These are phyloP conservation scores for Amniataba percoides DNA, from an alignment of 2,797 vertebrate species.

Conservation along the genomic window DNA sequence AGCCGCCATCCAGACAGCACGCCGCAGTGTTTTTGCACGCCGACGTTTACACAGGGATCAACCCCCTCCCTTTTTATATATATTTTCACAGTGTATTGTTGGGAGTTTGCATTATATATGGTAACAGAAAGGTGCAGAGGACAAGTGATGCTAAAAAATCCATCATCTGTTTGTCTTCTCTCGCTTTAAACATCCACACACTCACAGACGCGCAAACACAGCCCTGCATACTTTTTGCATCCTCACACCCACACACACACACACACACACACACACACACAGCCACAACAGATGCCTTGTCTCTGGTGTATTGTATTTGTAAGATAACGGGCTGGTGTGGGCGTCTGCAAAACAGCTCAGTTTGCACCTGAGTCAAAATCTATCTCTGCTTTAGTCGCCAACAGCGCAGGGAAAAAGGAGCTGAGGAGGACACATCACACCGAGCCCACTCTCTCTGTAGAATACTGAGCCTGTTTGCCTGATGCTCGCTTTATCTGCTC, in stretches of 20 bases:
- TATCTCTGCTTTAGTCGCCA: conserved; percentile 76
- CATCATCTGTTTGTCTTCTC: conserved; percentile 50
- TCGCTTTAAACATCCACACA: conserved; percentile 45
- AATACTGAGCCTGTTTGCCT: conserved; percentile 64
- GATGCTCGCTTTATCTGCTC: conserved; percentile 66
- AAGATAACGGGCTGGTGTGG: conserved; percentile 78
- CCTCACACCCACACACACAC: conserved; percentile 28
- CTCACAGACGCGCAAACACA: conserved; percentile 43
- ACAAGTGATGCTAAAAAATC: conserved; percentile 32
- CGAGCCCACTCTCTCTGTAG: conserved; percentile 69
- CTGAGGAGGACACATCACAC: conserved; percentile 75
- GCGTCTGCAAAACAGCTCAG: conserved; percentile 80
- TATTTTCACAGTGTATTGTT: conserved; percentile 11
- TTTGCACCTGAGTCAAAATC: conserved; percentile 85
- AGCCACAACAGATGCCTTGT: conserved; percentile 79
- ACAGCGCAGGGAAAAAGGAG: conserved; percentile 66
- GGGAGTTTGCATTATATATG: conserved; percentile 23
- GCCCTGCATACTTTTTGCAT: conserved; percentile 34
- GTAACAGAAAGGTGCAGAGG: conserved; percentile 28
- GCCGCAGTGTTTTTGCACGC: conserved; percentile 22
- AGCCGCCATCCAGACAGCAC: conserved; percentile 29
- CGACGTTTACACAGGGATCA: conserved; percentile 18
- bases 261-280: conserved; percentile 33
- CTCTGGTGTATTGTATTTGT: conserved; percentile 82
- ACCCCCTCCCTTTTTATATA: not conserved